These are phyloP conservation scores for Pemphigus obesinymphae DNA, from an alignment of 1,140 invertebrate species.

Conservation along the genomic window DNA sequence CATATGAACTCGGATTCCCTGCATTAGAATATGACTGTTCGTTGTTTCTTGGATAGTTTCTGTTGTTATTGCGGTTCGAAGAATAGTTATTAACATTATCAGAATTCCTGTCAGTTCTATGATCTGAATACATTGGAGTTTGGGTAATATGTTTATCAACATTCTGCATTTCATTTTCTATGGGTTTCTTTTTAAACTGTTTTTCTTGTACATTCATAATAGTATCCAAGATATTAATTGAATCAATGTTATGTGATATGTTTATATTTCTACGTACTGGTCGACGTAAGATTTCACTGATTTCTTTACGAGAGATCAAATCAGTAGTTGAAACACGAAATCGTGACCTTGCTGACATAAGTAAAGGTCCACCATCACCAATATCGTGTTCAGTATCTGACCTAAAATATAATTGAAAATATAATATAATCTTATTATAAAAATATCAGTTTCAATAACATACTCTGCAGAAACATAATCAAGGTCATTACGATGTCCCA, in stretches of 20 bases:
- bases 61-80: constrained; percentile 39
- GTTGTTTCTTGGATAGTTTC: background rate
- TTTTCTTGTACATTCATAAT: constrained; percentile 71
- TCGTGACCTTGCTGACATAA: constrained; percentile 51
- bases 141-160: constrained; percentile 56
- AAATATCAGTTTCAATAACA: background rate
- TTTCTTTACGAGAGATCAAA: constrained; percentile 46
- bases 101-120: constrained; percentile 49
- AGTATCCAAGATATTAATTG: constrained; percentile 62
- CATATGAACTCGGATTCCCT: background rate
- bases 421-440: background rate
- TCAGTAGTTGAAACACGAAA: constrained; percentile 49
- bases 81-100: constrained; percentile 40
- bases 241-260: constrained; percentile 44
- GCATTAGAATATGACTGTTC: background rate
- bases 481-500: constrained; percentile 9
- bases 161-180: constrained; percentile 57
- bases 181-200: constrained; percentile 63
- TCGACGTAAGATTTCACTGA: constrained; percentile 53
- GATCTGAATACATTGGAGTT: constrained; percentile 60
- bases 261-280: constrained; percentile 49
- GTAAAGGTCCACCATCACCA: constrained; percentile 47
- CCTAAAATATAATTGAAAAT: constrained; percentile 47
- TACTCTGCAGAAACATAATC: constrained; percentile 27
- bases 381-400: constrained; percentile 51